Evolutionary conservation across 2,797 vertebrate species (phyloP).

Genomic region (Setipinna tenuifilis): DNA sequence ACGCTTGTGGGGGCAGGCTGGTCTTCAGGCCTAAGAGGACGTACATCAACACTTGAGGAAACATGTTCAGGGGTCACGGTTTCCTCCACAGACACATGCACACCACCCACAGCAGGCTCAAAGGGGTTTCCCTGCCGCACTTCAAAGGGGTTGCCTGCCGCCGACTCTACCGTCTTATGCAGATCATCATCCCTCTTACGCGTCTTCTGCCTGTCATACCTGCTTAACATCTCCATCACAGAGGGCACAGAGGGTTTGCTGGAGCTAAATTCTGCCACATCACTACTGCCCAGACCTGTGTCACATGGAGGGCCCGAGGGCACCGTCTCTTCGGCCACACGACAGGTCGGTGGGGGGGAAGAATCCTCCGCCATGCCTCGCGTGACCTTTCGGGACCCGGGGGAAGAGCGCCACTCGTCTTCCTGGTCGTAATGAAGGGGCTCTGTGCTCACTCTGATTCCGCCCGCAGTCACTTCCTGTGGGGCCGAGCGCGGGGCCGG

Average conservation of each 20-base stretch:
- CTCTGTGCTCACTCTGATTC: not conserved
- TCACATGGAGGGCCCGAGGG: not conserved
- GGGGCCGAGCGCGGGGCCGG: not conserved
- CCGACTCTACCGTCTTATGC: not conserved
- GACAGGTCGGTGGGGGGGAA: not conserved
- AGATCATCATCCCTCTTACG: not conserved
- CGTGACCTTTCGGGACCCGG: not conserved
- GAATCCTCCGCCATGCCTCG: not conserved
- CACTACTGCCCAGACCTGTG: not conserved
- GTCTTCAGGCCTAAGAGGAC: slow-evolving; percentile 36
- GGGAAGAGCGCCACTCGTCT: not conserved
- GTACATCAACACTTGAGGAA: slow-evolving; percentile 42
- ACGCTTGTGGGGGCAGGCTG: slow-evolving; percentile 23
- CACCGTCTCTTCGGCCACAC: not conserved
- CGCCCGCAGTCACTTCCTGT: not conserved
- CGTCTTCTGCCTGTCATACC: not conserved
- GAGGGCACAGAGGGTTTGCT: not conserved
- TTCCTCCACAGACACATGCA: not conserved
- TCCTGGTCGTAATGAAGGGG: not conserved
- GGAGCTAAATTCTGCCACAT: not conserved
- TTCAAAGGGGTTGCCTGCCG: not conserved
- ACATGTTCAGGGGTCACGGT: slow-evolving; percentile 27
- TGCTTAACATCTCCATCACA: not conserved
- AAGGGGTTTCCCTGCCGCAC: not conserved
- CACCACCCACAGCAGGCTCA: not conserved